Base-by-base conservation (phyloP, 2,797 vertebrate species). In the Parotocinclus haroldoi region DNA sequence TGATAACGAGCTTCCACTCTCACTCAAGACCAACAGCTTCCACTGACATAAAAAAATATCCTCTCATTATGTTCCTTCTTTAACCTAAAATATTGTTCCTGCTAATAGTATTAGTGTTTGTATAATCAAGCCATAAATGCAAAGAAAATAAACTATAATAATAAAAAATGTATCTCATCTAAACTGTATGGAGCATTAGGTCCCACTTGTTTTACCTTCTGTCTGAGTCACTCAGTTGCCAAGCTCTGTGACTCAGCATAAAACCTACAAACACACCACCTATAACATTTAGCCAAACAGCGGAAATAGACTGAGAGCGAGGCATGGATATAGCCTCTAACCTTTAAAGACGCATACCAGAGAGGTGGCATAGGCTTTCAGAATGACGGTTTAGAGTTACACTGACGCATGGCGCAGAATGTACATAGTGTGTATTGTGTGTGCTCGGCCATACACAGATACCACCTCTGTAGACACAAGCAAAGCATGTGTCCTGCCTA, bases 281-380 rank as follows among this genome's bases (percentile, higher is more conserved):
- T 3, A 18, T 14, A 5, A 52, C 36, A 67, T 60, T 69, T 46
- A 45, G 50, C 61, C 49, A 58, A 55, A 56, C 51, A 74, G 53
- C 72, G 44, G 64, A 81, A 80, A 83, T 79, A 79, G 78, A 70
- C 39, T 51, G 71, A 69, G 67, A 69, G 58, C 59, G 63, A 72
- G 80, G 82, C 77, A 87, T 42, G 7, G 77, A 90, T 88, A 85
- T 79, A 83, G 82, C 85, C 70, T 80, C 36, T 90, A 85, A 90
- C 89, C 90, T 89, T 90, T 90, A 71, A 42, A 7, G 60, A 72
- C 73, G 89, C 87, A 89, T 89, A 82, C 86, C 87, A 85, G 44
- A 0, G 73, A 72, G 69, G 74, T 76, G 72, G 50, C 42, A 42
- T 40, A 62, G 52, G 36, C 37, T 54, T 39, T 65, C 49, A 67